phyloP scores from a whole-genome alignment of 2,797 vertebrate genomes.

The Eleutherodactylus coqui region DNA sequence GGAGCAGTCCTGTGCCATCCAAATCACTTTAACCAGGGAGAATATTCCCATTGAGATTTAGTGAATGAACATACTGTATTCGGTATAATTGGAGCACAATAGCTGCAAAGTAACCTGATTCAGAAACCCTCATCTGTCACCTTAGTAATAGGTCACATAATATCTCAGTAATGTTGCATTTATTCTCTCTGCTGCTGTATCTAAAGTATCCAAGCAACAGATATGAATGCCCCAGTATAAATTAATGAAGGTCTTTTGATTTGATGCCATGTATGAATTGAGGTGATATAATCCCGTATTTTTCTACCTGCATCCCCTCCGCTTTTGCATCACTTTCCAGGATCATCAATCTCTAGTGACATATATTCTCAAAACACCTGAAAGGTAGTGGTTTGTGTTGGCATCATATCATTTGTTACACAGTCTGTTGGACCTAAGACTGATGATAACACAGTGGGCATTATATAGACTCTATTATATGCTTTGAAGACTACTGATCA shows the following conservation, averaged over 20 bases:
- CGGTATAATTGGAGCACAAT: background rate
- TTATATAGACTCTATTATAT: background rate
- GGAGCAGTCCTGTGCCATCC: slow-evolving; percentile 1
- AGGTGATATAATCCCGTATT: background rate
- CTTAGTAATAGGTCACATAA: background rate
- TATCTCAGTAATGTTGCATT: background rate
- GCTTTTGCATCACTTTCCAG: background rate
- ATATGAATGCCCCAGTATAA: background rate
- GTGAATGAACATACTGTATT: background rate
- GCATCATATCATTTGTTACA: background rate
- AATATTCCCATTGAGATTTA: background rate
- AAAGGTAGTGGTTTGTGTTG: background rate
- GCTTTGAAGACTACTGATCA: background rate
- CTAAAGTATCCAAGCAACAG: background rate
- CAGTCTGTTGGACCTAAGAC: background rate
- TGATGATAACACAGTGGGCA: background rate
- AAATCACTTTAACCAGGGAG: background rate
- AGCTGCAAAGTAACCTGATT: background rate
- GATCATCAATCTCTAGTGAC: slow-evolving; percentile 14
- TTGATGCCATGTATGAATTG: background rate
- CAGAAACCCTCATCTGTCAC: background rate
- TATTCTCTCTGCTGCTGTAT: background rate
- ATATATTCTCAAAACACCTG: background rate
- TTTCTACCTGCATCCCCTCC: background rate
- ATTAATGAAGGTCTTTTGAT: background rate